A percentile compares a stretch with the other conserved stretches of the same genome.
These are phyloP conservation scores for Chelon auratus DNA, from an alignment of 2,797 vertebrate genomes.

Conservation along the genomic window DNA sequence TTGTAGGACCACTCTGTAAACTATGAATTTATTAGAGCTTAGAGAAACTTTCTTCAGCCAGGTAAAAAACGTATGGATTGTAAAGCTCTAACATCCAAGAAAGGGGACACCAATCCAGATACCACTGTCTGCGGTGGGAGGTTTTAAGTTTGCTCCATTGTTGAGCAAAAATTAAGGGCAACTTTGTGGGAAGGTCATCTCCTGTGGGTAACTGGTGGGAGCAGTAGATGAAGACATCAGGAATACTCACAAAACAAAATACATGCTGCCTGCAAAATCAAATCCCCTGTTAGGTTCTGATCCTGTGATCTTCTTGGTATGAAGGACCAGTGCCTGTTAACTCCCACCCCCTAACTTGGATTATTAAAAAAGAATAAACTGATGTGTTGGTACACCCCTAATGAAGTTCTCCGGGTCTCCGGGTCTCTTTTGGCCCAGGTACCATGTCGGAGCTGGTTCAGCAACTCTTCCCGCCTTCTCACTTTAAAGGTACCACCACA, in stretches of 20 bases:
- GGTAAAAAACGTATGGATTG: neutral
- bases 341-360: neutral
- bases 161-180: neutral
- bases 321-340: neutral
- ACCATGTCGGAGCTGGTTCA: constrained; percentile 90
- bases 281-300: neutral
- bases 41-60: neutral
- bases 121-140: neutral
- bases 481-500: constrained; percentile 86
- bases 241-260: neutral
- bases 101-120: neutral
- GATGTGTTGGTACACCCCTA: constrained; percentile 8
- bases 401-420: constrained; percentile 70
- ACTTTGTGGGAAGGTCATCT: neutral
- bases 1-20: neutral
- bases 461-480: constrained; percentile 88
- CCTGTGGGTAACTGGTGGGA: neutral
- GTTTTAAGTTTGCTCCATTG: neutral
- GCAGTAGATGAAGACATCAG: no score
- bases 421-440: constrained; percentile 79
- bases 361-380: neutral
- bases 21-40: neutral
- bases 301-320: neutral
- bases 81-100: neutral
- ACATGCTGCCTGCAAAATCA: neutral